phyloP scores from a whole-genome alignment of 2,797 vertebrate genomes.

The Vireo griseus region DNA sequence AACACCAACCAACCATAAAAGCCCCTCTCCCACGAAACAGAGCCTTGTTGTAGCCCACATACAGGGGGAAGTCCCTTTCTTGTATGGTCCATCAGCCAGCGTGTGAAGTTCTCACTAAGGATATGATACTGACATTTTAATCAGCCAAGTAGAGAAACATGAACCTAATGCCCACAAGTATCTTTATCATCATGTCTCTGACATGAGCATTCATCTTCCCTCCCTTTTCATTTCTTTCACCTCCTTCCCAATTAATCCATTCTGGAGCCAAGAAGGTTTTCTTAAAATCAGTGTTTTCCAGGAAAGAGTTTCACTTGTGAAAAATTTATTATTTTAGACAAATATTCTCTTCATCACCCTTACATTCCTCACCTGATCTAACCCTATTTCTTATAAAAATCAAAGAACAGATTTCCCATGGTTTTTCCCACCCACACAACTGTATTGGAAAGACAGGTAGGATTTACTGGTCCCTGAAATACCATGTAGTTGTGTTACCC shows the following conservation, averaged over 20 bases:
- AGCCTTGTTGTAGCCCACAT: background rate
- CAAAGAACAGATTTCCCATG: background rate
- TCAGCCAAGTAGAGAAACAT: background rate
- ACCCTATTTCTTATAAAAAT: background rate
- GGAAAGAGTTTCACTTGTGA: background rate
- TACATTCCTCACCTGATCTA: background rate
- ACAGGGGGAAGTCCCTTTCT: background rate
- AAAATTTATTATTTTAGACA: background rate
- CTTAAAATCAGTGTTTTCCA: background rate
- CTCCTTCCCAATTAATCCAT: background rate
- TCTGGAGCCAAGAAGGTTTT: background rate
- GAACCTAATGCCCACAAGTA: background rate
- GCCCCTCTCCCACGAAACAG: rapidly evolving
- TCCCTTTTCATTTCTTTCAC: background rate
- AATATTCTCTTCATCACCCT: background rate
- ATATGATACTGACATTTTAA: background rate
- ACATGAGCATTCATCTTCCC: background rate
- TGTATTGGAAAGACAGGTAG: background rate
- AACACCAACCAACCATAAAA: background rate
- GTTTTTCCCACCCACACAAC: background rate
- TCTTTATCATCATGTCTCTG: background rate
- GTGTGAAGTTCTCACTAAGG: background rate
- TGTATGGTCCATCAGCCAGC: background rate
- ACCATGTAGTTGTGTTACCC: background rate
- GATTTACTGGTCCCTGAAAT: background rate